These are phyloP conservation scores for Kryphioiulus occultus DNA, from an alignment of 2,888 invertebrate genomes.

Conservation along the genomic window DNA sequence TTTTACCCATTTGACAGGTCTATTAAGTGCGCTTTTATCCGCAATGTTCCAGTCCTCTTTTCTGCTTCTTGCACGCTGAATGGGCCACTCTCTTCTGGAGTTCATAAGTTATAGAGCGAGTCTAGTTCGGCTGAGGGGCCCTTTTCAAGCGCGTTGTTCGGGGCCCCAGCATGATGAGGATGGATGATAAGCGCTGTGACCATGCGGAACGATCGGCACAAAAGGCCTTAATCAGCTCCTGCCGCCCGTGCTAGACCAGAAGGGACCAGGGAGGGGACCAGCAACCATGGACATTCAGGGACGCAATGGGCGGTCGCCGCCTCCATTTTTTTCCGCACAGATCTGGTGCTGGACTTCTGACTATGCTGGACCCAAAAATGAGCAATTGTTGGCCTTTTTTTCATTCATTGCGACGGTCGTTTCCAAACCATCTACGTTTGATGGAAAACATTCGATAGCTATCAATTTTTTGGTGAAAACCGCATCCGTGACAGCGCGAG, in stretches of 20 bases:
- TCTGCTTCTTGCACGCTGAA: slow-evolving; percentile 11
- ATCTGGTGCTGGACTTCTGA: not conserved
- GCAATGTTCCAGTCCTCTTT: slow-evolving; percentile 38
- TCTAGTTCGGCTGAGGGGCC: not conserved
- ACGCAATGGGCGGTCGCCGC: slow-evolving; percentile 18
- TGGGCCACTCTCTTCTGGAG: slow-evolving; percentile 26
- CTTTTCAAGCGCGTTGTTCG: not conserved
- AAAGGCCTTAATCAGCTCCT: slow-evolving; percentile 46
- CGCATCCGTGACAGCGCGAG: too few relatives aligned
- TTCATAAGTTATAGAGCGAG: slow-evolving; percentile 37
- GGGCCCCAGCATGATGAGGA: slow-evolving; percentile 33
- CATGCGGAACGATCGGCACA: slow-evolving; percentile 46
- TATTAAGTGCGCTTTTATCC: slow-evolving; percentile 39
- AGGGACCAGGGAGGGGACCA: not conserved
- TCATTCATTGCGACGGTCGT: not conserved
- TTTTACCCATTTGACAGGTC: slow-evolving; percentile 33
- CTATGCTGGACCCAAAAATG: not conserved
- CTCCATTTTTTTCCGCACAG: not conserved
- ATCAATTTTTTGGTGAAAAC: too few relatives aligned
- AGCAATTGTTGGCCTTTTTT: slow-evolving; percentile 38
- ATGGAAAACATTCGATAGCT: too few relatives aligned
- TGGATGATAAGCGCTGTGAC: slow-evolving; percentile 47
- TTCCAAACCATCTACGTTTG: too few relatives aligned
- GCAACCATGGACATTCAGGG: not conserved
- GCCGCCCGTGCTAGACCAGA: slow-evolving; percentile 13